Evolutionary conservation across 2,888 invertebrate species (phyloP).

Genomic region (Ormia ochracea): DNA sequence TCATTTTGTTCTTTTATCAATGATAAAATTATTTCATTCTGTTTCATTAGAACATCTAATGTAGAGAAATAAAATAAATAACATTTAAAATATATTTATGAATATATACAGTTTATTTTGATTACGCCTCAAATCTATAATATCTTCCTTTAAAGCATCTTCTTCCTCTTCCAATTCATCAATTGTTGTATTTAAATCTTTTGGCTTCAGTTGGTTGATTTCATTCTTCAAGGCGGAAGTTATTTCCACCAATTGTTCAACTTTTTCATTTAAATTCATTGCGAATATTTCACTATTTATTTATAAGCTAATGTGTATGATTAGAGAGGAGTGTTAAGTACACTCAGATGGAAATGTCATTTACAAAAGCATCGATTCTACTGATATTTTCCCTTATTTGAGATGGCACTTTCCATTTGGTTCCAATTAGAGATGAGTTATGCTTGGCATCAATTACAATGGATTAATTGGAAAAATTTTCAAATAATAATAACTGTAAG

Average conservation of each 20-base stretch:
- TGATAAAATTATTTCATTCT: conserved; percentile 35
- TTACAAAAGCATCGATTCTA: conserved; percentile 4
- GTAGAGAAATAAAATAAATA: not conserved
- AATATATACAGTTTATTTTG: not conserved
- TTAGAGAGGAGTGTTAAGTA: not conserved
- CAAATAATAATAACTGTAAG: too few species aligned
- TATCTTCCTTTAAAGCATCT: conserved; percentile 26
- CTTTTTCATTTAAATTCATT: conserved; percentile 47
- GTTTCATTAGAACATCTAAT: conserved; percentile 23
- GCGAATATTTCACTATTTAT: not conserved
- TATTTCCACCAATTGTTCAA: conserved; percentile 36
- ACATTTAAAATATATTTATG: not conserved
- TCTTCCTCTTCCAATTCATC: conserved; percentile 41
- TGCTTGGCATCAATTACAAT: not conserved
- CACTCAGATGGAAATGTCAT: not conserved
- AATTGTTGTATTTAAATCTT: conserved; percentile 19
- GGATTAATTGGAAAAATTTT: too few species aligned
- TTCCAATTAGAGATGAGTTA: not conserved
- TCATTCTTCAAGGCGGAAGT: conserved; percentile 26
- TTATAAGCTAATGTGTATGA: not conserved
- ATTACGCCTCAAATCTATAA: conserved; percentile 40
- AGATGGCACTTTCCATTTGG: not conserved
- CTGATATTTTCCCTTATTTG: not conserved
- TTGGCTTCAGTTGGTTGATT: conserved; percentile 29
- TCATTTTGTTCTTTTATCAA: conserved; percentile 36